These are phyloP conservation scores for Petrolisthes cinctipes DNA, from an alignment of 2,888 invertebrate genomes.

Conservation along the genomic window DNA sequence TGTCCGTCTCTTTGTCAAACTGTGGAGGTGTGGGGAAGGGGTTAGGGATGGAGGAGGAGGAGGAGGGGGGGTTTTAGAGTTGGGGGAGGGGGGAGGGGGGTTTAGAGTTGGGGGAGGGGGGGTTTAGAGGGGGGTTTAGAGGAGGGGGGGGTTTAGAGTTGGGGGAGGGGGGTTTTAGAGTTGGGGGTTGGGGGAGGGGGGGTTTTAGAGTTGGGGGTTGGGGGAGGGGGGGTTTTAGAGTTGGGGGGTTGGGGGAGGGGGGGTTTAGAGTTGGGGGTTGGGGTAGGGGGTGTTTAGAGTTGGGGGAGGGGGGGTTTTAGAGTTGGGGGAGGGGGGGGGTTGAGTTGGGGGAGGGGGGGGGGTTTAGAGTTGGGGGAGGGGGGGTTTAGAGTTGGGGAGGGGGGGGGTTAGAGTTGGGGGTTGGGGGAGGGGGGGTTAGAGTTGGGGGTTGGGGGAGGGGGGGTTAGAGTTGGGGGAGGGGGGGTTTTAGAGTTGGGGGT, in stretches of 20 bases:
- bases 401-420: not conserved
- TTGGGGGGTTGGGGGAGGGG: not conserved
- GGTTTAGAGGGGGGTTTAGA: not conserved
- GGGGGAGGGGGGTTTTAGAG: not conserved
- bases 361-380: not conserved
- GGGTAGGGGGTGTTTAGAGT: not conserved
- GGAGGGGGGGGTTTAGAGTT: too few relatives aligned
- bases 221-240: not conserved
- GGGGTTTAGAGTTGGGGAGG: not conserved
- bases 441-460: not conserved
- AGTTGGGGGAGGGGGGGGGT: too few relatives aligned
- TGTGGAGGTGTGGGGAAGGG: conserved; percentile 5
- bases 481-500: not conserved
- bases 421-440: too few relatives aligned
- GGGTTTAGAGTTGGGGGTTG: not conserved
- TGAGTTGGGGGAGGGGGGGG: not conserved
- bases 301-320: too few relatives aligned
- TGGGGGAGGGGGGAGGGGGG: not conserved
- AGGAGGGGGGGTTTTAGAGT: not conserved
- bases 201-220: not conserved
- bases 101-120: not conserved
- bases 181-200: not conserved
- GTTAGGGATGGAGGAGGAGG: not conserved
- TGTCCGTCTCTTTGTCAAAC: conserved; percentile 71
- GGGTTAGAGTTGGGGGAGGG: not conserved